These are phyloP conservation scores for Diploptera punctata DNA, from an alignment of 2,888 invertebrate species.

Conservation along the genomic window DNA sequence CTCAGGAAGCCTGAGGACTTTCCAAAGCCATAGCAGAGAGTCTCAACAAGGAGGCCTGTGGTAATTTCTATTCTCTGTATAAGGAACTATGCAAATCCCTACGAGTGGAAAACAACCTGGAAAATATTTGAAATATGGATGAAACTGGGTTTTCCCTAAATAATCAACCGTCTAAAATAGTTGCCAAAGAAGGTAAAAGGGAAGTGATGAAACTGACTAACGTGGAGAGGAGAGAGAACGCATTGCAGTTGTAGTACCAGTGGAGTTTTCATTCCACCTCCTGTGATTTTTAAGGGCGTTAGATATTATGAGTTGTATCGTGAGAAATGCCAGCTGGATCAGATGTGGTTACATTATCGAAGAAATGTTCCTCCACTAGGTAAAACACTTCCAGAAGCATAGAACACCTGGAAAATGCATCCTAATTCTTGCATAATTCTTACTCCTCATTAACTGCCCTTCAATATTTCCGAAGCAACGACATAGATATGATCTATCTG, in stretches of 20 bases:
- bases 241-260: background rate
- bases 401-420: background rate
- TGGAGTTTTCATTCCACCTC: constrained; percentile 34
- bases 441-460: background rate
- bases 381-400: background rate
- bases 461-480: background rate
- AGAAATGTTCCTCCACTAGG: background rate
- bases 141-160: background rate
- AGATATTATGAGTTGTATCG: background rate
- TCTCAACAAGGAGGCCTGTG: constrained; percentile 34
- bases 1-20: constrained; percentile 1
- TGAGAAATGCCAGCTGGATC: background rate
- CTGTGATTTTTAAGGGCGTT: background rate
- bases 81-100: background rate
- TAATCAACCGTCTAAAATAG: background rate
- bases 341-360: background rate
- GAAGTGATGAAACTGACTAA: background rate
- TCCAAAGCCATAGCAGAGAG: constrained; percentile 30
- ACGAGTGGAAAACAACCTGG: background rate
- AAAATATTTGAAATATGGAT: background rate
- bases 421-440: background rate
- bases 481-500: background rate
- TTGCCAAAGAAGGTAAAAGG: background rate
- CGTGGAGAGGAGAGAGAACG: constrained; percentile 1
- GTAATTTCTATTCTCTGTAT: constrained; percentile 32